Conservation (phyloP, 2,888 invertebrate genomes). For the Conops quadrifasciatus region DNA sequence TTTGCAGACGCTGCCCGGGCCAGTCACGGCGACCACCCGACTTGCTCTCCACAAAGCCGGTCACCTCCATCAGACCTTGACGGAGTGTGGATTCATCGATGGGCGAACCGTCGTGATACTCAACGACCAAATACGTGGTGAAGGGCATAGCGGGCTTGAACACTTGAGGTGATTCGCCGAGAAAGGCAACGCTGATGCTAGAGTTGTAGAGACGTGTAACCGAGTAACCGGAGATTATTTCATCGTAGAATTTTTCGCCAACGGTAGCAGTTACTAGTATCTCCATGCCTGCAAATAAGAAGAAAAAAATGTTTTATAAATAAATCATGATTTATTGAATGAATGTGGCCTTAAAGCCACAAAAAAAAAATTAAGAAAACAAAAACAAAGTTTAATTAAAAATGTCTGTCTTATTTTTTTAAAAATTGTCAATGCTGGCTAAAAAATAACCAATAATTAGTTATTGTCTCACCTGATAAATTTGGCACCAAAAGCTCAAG, state of each 20-base stretch:
- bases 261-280: constrained; percentile 85
- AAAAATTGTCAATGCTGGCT: no score
- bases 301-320: background rate
- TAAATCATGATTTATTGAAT: no score
- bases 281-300: constrained; percentile 73
- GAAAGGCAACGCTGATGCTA: constrained; percentile 80
- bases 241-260: constrained; percentile 86
- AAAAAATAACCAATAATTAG: no score
- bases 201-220: constrained; percentile 89
- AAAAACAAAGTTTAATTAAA: no score
- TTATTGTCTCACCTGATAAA: constrained; percentile 64
- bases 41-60: constrained; percentile 71
- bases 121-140: constrained; percentile 84
- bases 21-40: constrained; percentile 74
- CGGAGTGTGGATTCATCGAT: constrained; percentile 72
- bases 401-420: no score
- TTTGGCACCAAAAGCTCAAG: constrained; percentile 69
- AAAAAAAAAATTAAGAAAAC: background rate
- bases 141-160: constrained; percentile 96
- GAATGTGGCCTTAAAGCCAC: background rate
- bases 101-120: constrained; percentile 90
- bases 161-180: constrained; percentile 91
- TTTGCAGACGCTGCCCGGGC: constrained; percentile 70
- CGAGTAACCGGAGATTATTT: constrained; percentile 84
- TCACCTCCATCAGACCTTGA: constrained; percentile 74